A percentile compares a stretch with the other conserved stretches of the same genome.
These are phyloP conservation scores for Lucinisca nassula DNA, from an alignment of 2,888 invertebrate genomes.

Conservation along the genomic window DNA sequence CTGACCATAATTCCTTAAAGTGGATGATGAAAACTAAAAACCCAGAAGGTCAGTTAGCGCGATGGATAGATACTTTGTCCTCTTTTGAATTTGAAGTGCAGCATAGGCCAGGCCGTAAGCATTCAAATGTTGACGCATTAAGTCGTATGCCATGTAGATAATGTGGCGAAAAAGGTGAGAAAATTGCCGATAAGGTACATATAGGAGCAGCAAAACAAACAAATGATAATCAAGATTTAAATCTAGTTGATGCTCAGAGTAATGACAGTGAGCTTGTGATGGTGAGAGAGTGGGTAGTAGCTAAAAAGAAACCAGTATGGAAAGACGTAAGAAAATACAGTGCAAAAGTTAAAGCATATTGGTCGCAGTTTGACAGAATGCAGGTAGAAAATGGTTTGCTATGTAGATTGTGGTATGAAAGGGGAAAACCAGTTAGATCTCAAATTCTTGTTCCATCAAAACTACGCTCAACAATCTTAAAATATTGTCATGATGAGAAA, in stretches of 20 bases:
- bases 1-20: conserved; percentile 64
- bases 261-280: neutral
- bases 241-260: neutral
- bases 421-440: too few relatives aligned
- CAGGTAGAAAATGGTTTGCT: too few relatives aligned
- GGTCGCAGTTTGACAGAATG: too few relatives aligned
- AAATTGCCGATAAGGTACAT: neutral
- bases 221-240: neutral
- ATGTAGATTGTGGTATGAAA: too few relatives aligned
- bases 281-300: conserved; percentile 6
- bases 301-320: conserved; percentile 14
- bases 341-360: too few relatives aligned
- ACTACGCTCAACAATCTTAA: too few relatives aligned
- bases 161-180: too few relatives aligned
- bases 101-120: conserved; percentile 51
- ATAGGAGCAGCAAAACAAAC: neutral
- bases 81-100: conserved; percentile 55
- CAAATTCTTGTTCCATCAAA: too few relatives aligned
- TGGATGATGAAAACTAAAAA: conserved; percentile 61
- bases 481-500: conserved; percentile 32
- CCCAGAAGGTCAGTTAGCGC: conserved; percentile 49
- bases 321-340: too few relatives aligned
- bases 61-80: conserved; percentile 55
- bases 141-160: conserved; percentile 16
- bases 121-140: conserved; percentile 36